A percentile compares a stretch with the other conserved stretches of the same genome.
Evolutionary conservation across 2,113 vertebrate genomes (phyloP).

Genomic region (Regulus satrapa): DNA sequence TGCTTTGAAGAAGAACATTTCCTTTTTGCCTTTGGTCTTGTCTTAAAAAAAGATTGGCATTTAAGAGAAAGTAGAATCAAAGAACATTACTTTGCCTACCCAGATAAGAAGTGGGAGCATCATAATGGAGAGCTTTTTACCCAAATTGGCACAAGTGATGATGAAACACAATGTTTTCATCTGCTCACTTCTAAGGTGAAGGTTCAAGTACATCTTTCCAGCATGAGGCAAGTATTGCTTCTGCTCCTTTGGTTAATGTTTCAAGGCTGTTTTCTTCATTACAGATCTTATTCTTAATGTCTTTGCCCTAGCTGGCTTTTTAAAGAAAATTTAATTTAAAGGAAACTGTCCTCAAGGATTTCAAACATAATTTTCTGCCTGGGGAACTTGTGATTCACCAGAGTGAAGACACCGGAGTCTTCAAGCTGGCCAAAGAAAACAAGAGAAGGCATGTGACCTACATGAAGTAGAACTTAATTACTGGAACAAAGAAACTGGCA

Average conservation of each 20-base stretch:
- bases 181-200: neutral
- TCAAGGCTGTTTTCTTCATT: conserved; percentile 5
- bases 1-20: neutral
- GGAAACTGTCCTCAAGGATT: conserved; percentile 32
- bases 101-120: neutral
- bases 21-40: neutral
- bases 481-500: conserved; percentile 29
- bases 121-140: neutral
- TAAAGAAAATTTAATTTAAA: conserved; percentile 47
- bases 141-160: neutral
- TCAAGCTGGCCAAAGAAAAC: conserved; percentile 22
- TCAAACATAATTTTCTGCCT: conserved; percentile 4
- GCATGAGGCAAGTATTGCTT: neutral
- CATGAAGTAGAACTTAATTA: neutral
- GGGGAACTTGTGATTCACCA: neutral
- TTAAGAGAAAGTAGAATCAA: neutral
- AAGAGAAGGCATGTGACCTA: conserved; percentile 21
- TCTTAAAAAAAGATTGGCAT: neutral
- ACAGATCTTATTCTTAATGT: conserved; percentile 1
- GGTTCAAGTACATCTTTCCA: neutral
- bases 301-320: conserved; percentile 29
- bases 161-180: neutral
- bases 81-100: neutral
- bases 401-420: neutral
- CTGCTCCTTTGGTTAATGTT: neutral